phyloP scores from a whole-genome alignment of 2,113 vertebrate species.

The Phalacrocorax pelagicus region DNA sequence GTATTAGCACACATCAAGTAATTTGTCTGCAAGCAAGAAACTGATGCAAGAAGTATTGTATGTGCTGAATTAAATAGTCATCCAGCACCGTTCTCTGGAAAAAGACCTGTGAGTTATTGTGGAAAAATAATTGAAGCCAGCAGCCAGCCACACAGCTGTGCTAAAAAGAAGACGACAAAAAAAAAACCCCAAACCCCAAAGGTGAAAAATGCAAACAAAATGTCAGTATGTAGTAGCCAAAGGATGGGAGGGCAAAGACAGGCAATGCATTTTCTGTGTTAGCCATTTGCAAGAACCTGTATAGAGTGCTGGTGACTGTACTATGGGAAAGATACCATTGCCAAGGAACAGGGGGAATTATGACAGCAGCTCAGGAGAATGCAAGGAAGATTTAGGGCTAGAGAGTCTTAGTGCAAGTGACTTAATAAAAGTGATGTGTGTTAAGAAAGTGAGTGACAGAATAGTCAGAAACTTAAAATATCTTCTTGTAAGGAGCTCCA shows the following conservation, averaged over 20 bases:
- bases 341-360: background rate
- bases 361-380: background rate
- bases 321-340: background rate
- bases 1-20: conserved; percentile 40
- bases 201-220: conserved; percentile 13
- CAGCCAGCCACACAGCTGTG: background rate
- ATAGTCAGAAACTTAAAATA: background rate
- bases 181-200: background rate
- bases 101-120: conserved; percentile 43
- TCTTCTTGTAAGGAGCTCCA: background rate
- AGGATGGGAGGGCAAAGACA: background rate
- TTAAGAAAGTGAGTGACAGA: background rate
- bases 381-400: background rate
- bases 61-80: conserved; percentile 49
- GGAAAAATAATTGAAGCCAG: conserved; percentile 51
- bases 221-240: background rate
- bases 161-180: background rate
- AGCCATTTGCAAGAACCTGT: background rate
- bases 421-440: background rate
- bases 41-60: conserved; percentile 33
- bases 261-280: background rate
- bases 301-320: background rate
- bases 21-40: conserved; percentile 53
- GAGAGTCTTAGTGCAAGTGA: background rate
- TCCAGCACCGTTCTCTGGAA: conserved; percentile 19